Evolutionary conservation across 2,113 vertebrate genomes (phyloP).

Genomic region (Poecilia latipinna): DNA sequence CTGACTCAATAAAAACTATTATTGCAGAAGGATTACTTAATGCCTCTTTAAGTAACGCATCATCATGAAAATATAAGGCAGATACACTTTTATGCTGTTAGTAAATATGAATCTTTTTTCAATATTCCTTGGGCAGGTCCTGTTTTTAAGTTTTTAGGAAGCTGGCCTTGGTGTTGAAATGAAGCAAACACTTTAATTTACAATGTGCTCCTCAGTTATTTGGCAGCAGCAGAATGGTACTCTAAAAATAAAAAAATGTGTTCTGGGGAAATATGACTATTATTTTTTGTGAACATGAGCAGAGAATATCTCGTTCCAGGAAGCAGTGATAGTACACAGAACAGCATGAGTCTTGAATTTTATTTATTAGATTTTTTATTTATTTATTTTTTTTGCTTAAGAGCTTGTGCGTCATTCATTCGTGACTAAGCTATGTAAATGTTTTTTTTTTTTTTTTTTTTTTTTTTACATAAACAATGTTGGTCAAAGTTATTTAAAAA

Average conservation of each 20-base stretch:
- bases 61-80: neutral
- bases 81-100: neutral
- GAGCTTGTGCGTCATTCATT: neutral
- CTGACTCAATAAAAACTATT: too few relatives aligned
- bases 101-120: neutral
- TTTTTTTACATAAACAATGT: too few relatives aligned
- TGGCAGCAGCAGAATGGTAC: neutral
- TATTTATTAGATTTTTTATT: too few relatives aligned
- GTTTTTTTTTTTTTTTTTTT: too few relatives aligned
- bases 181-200: neutral
- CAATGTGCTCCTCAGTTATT: constrained; percentile 3
- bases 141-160: neutral
- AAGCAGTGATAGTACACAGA: neutral
- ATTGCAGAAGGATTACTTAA: too few relatives aligned
- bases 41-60: too few relatives aligned
- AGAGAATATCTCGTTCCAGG: neutral
- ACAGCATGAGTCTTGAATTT: neutral
- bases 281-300: neutral
- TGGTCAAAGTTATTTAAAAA: too few relatives aligned
- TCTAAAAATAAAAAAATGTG: neutral
- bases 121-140: neutral
- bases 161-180: constrained; percentile 1
- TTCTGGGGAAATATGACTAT: neutral
- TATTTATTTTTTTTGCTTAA: too few relatives aligned
- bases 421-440: neutral